Percentiles rank a stretch among this genome's conserved stretches.
These are phyloP conservation scores for Cyclophora albipunctata DNA, from an alignment of 2,888 invertebrate genomes.

Conservation along the genomic window DNA sequence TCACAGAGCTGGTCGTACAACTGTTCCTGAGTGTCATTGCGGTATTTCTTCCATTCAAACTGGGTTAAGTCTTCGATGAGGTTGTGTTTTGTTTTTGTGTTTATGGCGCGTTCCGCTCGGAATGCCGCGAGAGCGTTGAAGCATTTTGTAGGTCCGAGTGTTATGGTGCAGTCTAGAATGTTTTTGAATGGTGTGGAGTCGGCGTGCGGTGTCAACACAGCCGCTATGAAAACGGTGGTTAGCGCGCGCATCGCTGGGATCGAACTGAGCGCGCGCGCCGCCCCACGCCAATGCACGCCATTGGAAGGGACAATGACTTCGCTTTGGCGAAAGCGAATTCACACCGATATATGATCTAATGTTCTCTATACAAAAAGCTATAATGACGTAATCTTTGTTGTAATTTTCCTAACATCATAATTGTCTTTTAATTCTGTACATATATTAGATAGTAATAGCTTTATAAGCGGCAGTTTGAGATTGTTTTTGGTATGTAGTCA, in stretches of 20 bases:
- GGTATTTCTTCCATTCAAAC: constrained; percentile 61
- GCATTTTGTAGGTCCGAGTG: constrained; percentile 69
- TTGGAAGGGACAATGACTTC: constrained; percentile 38
- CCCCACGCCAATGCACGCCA: constrained; percentile 30
- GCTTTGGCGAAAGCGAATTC: constrained; percentile 32
- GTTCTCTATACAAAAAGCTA: constrained; percentile 2
- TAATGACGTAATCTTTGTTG: neutral
- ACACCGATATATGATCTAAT: constrained; percentile 2
- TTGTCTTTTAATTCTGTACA: too few relatives aligned
- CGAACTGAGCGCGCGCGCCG: constrained; percentile 44
- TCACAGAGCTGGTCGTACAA: constrained; percentile 65
- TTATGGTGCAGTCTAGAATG: constrained; percentile 37
- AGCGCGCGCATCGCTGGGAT: constrained; percentile 62
- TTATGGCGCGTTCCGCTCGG: constrained; percentile 57
- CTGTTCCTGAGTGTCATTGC: constrained; percentile 58
- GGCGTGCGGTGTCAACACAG: constrained; percentile 35
- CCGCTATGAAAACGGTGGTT: constrained; percentile 50
- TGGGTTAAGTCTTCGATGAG: constrained; percentile 41
- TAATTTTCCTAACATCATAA: constrained; percentile 1
- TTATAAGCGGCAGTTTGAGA: too few relatives aligned
- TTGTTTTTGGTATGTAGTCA: too few relatives aligned
- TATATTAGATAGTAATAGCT: too few relatives aligned
- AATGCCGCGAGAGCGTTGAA: constrained; percentile 72
- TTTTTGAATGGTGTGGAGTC: constrained; percentile 27
- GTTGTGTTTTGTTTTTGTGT: constrained; percentile 23